Evolutionary conservation across 1,140 invertebrate species (phyloP), one percentile per base, ranked within the genome.

Genomic region (Aphis gossypii): DNA sequence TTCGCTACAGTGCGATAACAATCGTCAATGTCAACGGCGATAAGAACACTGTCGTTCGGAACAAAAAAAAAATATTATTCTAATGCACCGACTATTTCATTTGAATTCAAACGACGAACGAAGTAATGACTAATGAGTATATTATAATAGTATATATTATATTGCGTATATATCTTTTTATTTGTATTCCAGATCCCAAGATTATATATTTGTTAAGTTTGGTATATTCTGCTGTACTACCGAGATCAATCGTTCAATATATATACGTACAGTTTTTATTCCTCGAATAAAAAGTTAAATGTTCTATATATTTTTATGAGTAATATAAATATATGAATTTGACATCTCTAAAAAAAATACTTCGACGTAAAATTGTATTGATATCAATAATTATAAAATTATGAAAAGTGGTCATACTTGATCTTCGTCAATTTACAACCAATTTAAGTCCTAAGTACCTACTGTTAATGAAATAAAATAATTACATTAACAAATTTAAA

Each of bases 21-120:
- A 86, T 46, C 38, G 84, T 30, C 84, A 86, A 86, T 86, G 84
- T 86, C 41, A 86, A 86, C 46, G 44, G 8, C 84, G 84, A 86
- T 46, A 30, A 86, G 21, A 86, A 86, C 44, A 46, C 41, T 46
- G 41, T 86, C 84, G 21, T 41, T 84, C 38, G 38, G 35, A 25
- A 41, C 82, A 11, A 84, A 76, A 76, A 54, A 54, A 54, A 76
- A n/a, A 84, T 23, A 76, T 44, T 25, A 84, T 41, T 38, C 25
- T 44, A 41, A 83, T 84, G 83, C 83, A 41, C 44, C 25, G 83
- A 25, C 38, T 25, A 11, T 44, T 84, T 84, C 83, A 23, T 84
- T 84, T 84, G 83, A 84, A 84, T 84, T 44, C 38, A 41, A 76
- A 18, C 38, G 1, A 41, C 38, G 38, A 41, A 41, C 18, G n/a